Evolutionary conservation across 2,113 vertebrate species (phyloP), one percentile per base, ranked within the genome.

Genomic region (Crotalus helleri): DNA sequence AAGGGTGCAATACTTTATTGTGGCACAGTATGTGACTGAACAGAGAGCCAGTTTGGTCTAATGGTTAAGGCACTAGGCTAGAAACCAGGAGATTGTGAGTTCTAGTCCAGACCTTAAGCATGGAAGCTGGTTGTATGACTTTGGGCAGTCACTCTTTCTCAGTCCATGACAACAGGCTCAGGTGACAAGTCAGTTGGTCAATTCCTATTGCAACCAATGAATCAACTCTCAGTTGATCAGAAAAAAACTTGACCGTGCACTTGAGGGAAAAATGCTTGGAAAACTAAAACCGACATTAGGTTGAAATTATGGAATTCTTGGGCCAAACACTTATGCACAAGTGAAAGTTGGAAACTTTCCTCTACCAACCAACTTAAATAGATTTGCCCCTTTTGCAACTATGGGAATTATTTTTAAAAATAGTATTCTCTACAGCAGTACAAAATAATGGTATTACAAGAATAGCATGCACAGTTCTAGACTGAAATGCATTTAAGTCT

Each of bases 401-500:
- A 51, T 69, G 59, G 21, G 21, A 55, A 57, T 29, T 26, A 9
- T 58, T 58, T 85, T 11, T 26, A 91, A 88, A 74, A 26, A 87
- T 57, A 19, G 23, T 44, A 59, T 17, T 24, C 29, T 46, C 93
- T 26, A 58, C 90, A 81, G 89, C 90, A 93, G 64, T 93, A 44
- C 91, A 94, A 93, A 69, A 55, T 87, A 54, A 1, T 33, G 54
- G 11, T 49, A 90, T 19, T 93, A 26, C 23, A 6, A 74, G 93
- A 94, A 85, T 58, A 88, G 88, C 94, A 87, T 85, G 57, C 90
- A 58, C 15, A 92, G 91, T 94, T 95, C 91, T 64, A 91, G 44
- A 7, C 0, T 1, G 12, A 13, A 54, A 81, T 44, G 46, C 93
- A 92, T 93, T 55, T 90, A 1, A 21, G 92, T 69, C 64, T 61